phyloP scores from a whole-genome alignment of 1,140 invertebrate species.

The Anastrepha ludens region DNA sequence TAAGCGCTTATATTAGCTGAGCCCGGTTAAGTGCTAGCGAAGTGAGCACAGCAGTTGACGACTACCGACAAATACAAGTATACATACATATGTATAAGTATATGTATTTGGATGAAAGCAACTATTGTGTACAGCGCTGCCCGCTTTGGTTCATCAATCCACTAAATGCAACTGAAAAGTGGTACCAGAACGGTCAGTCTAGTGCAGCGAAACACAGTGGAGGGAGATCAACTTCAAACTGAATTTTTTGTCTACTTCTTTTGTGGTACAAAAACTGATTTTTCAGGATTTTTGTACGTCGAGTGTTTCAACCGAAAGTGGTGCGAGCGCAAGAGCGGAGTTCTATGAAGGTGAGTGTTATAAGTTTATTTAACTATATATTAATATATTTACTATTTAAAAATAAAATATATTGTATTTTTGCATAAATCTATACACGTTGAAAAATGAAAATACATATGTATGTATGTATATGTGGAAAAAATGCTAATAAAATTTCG shows the following conservation, averaged over 20 bases:
- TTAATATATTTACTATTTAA: no score
- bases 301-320: neutral
- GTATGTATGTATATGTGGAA: neutral
- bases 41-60: neutral
- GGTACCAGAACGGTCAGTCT: neutral
- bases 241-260: no score
- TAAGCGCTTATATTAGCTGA: neutral
- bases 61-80: neutral
- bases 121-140: neutral
- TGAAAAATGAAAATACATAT: no score
- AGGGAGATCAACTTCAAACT: neutral
- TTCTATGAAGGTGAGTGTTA: conserved; percentile 7
- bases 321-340: neutral
- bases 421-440: no score
- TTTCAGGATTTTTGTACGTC: neutral
- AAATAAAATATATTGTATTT: no score
- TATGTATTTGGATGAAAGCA: neutral
- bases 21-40: neutral
- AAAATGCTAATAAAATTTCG: conserved; percentile 26
- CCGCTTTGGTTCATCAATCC: neutral
- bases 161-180: neutral
- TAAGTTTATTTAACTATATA: neutral
- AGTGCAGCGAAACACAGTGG: neutral
- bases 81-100: neutral
- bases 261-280: neutral